Evolutionary conservation across 2,113 vertebrate species (phyloP).

Genomic region (Anolis carolinensis): DNA sequence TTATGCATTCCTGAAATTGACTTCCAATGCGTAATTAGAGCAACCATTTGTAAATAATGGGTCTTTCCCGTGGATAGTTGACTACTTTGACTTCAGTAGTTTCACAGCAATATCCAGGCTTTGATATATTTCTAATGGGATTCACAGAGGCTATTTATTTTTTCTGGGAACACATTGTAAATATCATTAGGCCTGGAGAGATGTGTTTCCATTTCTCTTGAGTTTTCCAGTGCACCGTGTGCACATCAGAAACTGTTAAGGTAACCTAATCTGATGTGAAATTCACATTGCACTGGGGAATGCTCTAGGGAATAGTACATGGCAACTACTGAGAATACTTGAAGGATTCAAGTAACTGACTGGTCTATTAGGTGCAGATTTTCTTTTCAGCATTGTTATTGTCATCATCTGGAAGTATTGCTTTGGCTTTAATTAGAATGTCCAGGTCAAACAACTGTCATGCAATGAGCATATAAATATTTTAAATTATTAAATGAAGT

Average conservation of each 20-base stretch:
- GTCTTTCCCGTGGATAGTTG: slow-evolving; percentile 21
- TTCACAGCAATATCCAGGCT: slow-evolving; percentile 9
- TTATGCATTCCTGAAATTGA: slow-evolving; percentile 1
- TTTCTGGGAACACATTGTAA: neutral
- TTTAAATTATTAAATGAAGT: neutral
- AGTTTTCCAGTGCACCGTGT: rapidly evolving
- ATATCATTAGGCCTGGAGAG: rapidly evolving
- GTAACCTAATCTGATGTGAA: neutral
- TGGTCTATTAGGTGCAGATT: neutral
- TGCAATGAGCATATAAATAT: neutral
- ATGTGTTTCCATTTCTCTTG: neutral
- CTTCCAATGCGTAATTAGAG: slow-evolving; percentile 1
- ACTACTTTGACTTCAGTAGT: slow-evolving; percentile 35
- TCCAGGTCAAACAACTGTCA: neutral
- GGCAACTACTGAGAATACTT: neutral
- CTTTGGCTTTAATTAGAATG: neutral
- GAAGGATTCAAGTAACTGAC: neutral
- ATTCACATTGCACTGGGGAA: neutral
- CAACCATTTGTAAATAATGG: slow-evolving; percentile 10
- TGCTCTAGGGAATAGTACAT: neutral
- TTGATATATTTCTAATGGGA: neutral
- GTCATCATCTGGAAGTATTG: neutral
- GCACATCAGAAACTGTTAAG: slow-evolving; percentile 11
- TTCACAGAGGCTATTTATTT: neutral
- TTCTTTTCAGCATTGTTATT: neutral